Percentiles rank a stretch among this genome's conserved stretches.
phyloP scores from a whole-genome alignment of 30 jellyfish, hydroid and myxozoan species.

The Aurelia sp. region DNA sequence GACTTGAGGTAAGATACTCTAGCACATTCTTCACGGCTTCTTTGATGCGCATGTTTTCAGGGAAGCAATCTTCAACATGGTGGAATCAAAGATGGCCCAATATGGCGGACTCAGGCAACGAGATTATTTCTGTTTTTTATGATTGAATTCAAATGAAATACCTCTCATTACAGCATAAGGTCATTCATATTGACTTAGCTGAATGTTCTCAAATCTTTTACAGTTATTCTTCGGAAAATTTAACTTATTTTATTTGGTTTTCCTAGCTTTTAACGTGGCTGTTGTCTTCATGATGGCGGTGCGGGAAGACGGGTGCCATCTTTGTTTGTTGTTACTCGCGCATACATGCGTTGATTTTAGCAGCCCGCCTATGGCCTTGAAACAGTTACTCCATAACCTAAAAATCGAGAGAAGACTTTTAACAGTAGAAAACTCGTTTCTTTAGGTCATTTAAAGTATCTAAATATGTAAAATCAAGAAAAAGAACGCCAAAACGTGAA shows the following conservation, averaged over 20 bases:
- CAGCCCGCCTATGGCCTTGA: too few relatives aligned
- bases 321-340: slow-evolving; percentile 31
- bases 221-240: background rate
- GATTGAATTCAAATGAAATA: background rate
- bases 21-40: background rate
- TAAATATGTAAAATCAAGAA: too few relatives aligned
- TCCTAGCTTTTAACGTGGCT: background rate
- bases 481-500: too few relatives aligned
- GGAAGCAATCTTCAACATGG: slow-evolving; percentile 54
- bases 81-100: slow-evolving; percentile 83
- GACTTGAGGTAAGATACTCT: background rate
- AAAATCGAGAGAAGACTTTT: too few relatives aligned
- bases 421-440: too few relatives aligned
- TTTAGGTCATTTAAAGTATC: too few relatives aligned
- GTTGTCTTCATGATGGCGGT: slow-evolving; percentile 87
- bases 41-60: slow-evolving; percentile 56
- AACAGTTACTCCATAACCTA: too few relatives aligned
- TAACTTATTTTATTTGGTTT: background rate
- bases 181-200: background rate
- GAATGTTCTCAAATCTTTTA: background rate
- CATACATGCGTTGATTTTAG: background rate
- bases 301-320: slow-evolving; percentile 89
- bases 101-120: slow-evolving; percentile 49
- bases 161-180: background rate
- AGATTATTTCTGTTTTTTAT: background rate